Base-by-base conservation (phyloP, 2,888 invertebrate genomes). In the Callinectes sapidus region DNA sequence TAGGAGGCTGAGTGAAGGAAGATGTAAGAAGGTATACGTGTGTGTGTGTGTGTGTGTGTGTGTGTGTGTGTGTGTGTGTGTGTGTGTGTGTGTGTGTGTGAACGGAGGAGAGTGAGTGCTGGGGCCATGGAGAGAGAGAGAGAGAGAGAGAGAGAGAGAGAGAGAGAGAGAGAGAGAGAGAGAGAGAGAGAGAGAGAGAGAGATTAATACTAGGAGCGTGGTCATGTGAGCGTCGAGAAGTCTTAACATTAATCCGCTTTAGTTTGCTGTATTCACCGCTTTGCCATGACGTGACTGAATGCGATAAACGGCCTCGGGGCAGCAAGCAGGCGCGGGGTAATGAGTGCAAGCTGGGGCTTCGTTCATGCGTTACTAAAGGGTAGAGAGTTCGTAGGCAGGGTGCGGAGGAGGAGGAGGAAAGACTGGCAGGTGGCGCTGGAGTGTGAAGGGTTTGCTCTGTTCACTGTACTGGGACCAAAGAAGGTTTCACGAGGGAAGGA, bases 161-260 rank as follows among this genome's bases (percentile, higher is more conserved):
- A 6, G 71, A 71, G 71, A 28, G n/a, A 71, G 71, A 71, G 35
- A 18, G 35, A 81, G 32, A 35, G 35, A 32, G 35, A 18, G 81
- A 35, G 35, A 35, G 81, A 32, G 35, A 14, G 13, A 35, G 71
- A 28, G 13, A n/a, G 81, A 81, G 13, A n/a, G 28, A 71, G 71
- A 71, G 81, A 5, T 35, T 81, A 81, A 81, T 81, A 28, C 81
- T 16, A 13, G 14, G 81, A 35, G 32, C 81, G 81, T 81, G 81
- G 35, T 81, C 16, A 13, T 81, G 81, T 81, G 81, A 14, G 5
- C 16, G 81, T 32, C 14, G 81, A 35, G 35, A 81, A 81, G 81
- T 35, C 81, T 81, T 81, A 81, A 35, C 81, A 81, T 81, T 71
- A 71, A 71, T 71, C 71, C 71, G 71, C 71, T 71, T 71, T 71